phyloP scores from a whole-genome alignment of 1,140 invertebrate genomes.

The Riptortus pedestris region DNA sequence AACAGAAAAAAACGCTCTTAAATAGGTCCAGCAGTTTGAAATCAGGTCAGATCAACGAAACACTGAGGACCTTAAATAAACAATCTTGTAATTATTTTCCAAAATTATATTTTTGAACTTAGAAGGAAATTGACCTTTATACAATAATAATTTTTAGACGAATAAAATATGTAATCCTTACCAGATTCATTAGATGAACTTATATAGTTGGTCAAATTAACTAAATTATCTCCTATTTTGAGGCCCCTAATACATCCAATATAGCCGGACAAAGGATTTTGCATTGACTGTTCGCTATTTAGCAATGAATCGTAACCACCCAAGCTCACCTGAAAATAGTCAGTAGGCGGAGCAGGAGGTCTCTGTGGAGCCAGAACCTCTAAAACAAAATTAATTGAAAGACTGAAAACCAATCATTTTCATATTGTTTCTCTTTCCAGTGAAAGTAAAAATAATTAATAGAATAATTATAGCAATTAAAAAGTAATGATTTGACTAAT shows the following conservation, averaged over 20 bases:
- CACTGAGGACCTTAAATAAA: too few relatives aligned
- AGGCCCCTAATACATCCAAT: slow-evolving; percentile 81
- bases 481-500: too few relatives aligned
- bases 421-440: not conserved
- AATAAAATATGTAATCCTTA: too few relatives aligned
- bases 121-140: too few relatives aligned
- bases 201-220: slow-evolving; percentile 62
- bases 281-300: slow-evolving; percentile 49
- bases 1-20: too few relatives aligned
- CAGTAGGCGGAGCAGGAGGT: slow-evolving; percentile 66
- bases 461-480: too few relatives aligned
- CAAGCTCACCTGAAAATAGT: slow-evolving; percentile 80
- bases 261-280: slow-evolving; percentile 55
- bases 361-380: slow-evolving; percentile 76
- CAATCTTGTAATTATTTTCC: too few relatives aligned
- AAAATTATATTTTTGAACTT: too few relatives aligned
- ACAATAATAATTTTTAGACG: too few relatives aligned
- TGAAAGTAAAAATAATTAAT: too few relatives aligned
- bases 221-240: slow-evolving; percentile 67
- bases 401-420: not conserved
- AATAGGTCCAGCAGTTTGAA: too few relatives aligned
- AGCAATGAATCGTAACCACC: slow-evolving; percentile 72
- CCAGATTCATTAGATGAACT: slow-evolving; percentile 59
- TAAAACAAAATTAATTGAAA: slow-evolving; percentile 37
- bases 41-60: too few relatives aligned